A percentile compares a stretch with the other conserved stretches of the same genome.
Conservation (phyloP, 2,113 vertebrate species). For the Propithecus coquereli region DNA sequence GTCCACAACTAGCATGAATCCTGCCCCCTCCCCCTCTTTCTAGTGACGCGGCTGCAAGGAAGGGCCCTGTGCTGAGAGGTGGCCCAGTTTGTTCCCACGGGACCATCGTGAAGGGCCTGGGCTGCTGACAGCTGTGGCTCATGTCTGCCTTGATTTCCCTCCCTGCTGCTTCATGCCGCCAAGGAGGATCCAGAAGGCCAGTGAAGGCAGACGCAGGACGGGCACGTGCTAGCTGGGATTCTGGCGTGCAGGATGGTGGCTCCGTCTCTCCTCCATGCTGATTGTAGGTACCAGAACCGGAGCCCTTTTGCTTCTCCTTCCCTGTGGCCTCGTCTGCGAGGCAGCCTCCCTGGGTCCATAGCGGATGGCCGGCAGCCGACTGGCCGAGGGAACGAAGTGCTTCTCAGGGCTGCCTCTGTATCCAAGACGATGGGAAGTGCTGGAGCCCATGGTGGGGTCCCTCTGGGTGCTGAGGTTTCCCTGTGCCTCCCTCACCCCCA, state of each 20-base stretch:
- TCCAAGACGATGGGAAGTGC: not conserved
- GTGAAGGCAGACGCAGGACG: not conserved
- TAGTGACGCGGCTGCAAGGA: not conserved
- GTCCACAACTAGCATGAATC: not conserved
- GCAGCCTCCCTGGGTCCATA: not conserved
- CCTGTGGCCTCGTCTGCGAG: not conserved
- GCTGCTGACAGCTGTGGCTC: not conserved
- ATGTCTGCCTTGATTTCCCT: not conserved
- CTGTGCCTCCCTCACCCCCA: rapidly evolving
- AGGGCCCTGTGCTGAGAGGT: not conserved
- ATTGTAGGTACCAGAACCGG: not conserved
- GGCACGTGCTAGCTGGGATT: not conserved
- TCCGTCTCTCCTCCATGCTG: too few relatives aligned
- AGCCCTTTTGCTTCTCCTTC: not conserved
- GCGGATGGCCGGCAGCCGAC: too few relatives aligned
- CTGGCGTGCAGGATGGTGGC: not conserved
- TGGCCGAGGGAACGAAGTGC: not conserved
- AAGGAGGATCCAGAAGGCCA: too few relatives aligned
- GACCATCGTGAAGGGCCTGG: not conserved
- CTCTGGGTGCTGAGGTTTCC: not conserved
- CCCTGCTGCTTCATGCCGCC: too few relatives aligned
- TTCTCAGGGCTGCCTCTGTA: not conserved
- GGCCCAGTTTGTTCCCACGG: too few relatives aligned
- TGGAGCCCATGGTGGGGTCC: not conserved
- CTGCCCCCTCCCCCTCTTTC: not conserved